phyloP scores from a whole-genome alignment of 1,140 invertebrate genomes.

The Trinorchestia longiramus region DNA sequence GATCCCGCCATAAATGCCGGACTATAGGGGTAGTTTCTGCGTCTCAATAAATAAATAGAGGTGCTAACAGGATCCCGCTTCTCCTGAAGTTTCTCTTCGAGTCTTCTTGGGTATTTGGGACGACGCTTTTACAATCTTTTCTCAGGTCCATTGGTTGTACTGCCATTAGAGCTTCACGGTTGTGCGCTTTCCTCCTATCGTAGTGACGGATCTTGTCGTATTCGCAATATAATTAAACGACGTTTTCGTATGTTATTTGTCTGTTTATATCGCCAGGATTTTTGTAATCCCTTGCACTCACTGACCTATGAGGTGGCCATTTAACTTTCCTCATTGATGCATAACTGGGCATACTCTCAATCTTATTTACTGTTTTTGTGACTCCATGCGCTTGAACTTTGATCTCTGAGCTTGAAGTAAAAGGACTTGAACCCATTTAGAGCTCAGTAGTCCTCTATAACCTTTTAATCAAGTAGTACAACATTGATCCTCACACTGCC shows the following conservation, averaged over 20 bases:
- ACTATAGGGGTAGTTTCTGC: neutral
- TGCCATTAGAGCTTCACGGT: neutral
- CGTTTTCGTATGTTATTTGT: neutral
- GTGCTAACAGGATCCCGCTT: neutral
- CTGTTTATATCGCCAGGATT: neutral
- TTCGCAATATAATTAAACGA: neutral
- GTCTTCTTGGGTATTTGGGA: neutral
- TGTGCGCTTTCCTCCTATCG: neutral
- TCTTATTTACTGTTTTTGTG: neutral
- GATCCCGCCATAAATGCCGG: neutral
- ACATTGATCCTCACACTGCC: too few species aligned
- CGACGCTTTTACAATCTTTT: neutral
- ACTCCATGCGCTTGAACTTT: neutral
- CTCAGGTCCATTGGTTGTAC: neutral
- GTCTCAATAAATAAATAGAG: neutral
- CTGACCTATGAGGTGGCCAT: neutral
- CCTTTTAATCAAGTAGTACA: too few species aligned
- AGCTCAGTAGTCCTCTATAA: too few species aligned
- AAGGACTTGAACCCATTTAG: neutral
- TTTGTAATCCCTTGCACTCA: neutral
- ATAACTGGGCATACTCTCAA: neutral
- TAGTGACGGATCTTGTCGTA: neutral
- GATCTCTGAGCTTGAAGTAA: neutral
- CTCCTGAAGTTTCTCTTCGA: neutral
- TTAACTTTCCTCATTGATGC: neutral